These are phyloP conservation scores for Bombus waltoni DNA, from an alignment of 1,140 invertebrate species.

Conservation along the genomic window DNA sequence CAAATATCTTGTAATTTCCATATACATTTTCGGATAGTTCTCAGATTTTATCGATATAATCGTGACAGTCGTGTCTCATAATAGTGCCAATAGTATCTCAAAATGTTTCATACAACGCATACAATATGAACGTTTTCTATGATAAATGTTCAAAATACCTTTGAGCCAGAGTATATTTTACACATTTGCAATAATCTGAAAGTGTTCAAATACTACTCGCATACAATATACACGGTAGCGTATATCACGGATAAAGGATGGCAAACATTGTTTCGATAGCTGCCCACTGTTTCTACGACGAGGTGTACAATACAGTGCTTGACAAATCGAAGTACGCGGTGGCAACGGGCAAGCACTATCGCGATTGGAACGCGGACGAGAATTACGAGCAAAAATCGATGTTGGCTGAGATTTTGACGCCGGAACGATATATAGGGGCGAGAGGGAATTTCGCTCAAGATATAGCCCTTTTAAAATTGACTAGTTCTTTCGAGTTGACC, in stretches of 20 bases:
- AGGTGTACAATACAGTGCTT: slow-evolving; percentile 55
- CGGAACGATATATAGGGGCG: slow-evolving; percentile 55
- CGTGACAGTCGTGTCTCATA: too few species aligned
- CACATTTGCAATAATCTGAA: too few species aligned
- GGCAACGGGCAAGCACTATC: slow-evolving; percentile 79
- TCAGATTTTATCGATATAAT: too few species aligned
- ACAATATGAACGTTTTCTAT: too few species aligned
- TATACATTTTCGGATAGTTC: too few species aligned
- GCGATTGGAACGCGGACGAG: slow-evolving; percentile 69
- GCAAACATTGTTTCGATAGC: slow-evolving; percentile 63
- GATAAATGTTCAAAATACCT: too few species aligned
- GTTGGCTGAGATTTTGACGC: slow-evolving; percentile 63
- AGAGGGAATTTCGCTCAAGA: slow-evolving; percentile 75
- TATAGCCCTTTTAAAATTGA: slow-evolving; percentile 75
- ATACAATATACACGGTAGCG: background rate
- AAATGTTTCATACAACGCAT: too few species aligned
- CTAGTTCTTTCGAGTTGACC: slow-evolving; percentile 70
- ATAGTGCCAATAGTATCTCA: too few species aligned
- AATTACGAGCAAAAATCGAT: slow-evolving; percentile 74
- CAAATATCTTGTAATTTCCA: too few species aligned
- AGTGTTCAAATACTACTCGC: background rate
- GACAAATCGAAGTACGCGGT: slow-evolving; percentile 71
- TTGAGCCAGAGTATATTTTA: too few species aligned
- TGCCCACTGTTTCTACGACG: slow-evolving; percentile 82
- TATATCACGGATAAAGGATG: background rate